A percentile compares a stretch with the other conserved stretches of the same genome.
These are phyloP conservation scores for Propithecus deckenii DNA, from an alignment of 2,797 vertebrate species.

Conservation along the genomic window DNA sequence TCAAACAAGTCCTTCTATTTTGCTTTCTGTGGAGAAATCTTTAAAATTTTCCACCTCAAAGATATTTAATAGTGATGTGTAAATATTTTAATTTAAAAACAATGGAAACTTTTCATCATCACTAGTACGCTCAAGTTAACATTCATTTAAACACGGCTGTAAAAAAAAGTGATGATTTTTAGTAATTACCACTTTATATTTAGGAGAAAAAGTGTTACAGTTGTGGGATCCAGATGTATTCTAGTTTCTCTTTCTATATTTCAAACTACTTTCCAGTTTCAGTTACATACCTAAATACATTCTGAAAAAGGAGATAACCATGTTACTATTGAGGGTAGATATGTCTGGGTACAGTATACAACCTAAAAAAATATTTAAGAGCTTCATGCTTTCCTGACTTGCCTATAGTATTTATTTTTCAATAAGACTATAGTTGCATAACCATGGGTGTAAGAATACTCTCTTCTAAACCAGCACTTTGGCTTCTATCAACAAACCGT, in stretches of 20 bases:
- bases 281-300: not conserved
- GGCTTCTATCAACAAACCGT: conserved; percentile 6
- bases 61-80: not conserved
- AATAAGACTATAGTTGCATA: not conserved
- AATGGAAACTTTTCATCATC: not conserved
- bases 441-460: not conserved
- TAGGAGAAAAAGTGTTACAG: not conserved
- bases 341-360: not conserved
- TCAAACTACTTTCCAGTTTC: not conserved
- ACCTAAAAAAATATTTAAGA: not conserved
- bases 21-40: conserved; percentile 3
- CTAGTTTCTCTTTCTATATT: not conserved
- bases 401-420: not conserved
- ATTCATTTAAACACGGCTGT: not conserved
- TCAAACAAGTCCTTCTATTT: not conserved
- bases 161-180: not conserved
- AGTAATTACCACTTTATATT: not conserved
- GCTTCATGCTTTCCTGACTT: conserved; percentile 11
- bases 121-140: not conserved
- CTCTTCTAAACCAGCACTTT: conserved; percentile 31
- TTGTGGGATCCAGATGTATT: not conserved
- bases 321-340: not conserved
- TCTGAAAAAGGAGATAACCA: not conserved
- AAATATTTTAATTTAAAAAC: not conserved
- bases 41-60: conserved; percentile 36